Evolutionary conservation across 2,888 invertebrate species (phyloP).

Genomic region (Agonopterix alstromeriana): DNA sequence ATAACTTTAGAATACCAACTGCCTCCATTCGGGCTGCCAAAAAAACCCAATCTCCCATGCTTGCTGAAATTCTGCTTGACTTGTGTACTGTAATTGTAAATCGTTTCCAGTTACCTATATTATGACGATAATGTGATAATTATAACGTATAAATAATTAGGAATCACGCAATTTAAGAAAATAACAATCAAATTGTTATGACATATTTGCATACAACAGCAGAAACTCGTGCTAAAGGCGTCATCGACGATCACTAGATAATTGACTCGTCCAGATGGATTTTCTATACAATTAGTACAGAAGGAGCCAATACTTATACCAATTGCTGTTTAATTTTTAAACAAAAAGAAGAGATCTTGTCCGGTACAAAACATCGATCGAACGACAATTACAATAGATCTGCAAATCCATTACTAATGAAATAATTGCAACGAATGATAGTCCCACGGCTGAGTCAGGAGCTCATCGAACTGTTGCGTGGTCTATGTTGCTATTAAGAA

Average conservation of each 20-base stretch:
- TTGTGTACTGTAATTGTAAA: no score
- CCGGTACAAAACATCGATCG: neutral
- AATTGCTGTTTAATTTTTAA: neutral
- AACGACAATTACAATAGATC: constrained; percentile 5
- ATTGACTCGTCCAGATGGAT: neutral
- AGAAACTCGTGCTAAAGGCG: no score
- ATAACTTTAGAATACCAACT: no score
- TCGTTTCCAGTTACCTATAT: no score
- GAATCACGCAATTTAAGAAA: no score
- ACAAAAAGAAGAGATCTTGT: neutral
- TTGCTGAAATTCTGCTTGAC: no score
- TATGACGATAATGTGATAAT: no score
- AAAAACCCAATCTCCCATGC: no score
- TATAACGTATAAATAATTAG: no score
- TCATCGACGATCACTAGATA: neutral
- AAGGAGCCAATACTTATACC: neutral
- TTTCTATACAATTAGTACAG: neutral
- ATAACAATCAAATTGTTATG: no score
- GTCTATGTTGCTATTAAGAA: constrained; percentile 47
- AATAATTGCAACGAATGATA: constrained; percentile 7
- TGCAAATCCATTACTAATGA: constrained; percentile 7
- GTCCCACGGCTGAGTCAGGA: constrained; percentile 7
- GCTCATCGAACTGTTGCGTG: constrained; percentile 32
- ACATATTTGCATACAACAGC: no score
- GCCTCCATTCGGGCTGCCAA: no score